These are phyloP conservation scores for Coremacera marginata DNA, from an alignment of 2,888 invertebrate species.

Conservation along the genomic window DNA sequence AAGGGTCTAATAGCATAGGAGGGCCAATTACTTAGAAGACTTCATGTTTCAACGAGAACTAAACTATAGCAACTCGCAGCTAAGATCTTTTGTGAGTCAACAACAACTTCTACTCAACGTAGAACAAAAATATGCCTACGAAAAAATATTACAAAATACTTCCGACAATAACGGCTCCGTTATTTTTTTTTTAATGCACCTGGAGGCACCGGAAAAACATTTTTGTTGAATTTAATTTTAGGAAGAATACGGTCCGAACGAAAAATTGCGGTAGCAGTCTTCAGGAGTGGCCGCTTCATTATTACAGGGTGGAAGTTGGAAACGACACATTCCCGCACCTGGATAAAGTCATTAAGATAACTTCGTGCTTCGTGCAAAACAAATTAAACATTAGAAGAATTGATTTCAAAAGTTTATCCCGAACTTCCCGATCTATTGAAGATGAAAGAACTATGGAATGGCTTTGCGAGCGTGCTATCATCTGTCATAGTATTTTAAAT, in stretches of 20 bases:
- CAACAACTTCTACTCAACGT: neutral
- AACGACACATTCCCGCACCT: neutral
- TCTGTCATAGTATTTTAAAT: neutral
- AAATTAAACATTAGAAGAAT: neutral
- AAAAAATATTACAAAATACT: neutral
- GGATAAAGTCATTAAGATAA: neutral
- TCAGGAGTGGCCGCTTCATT: constrained; percentile 32
- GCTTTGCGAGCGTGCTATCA: neutral
- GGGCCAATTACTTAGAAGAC: neutral
- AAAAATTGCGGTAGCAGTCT: neutral
- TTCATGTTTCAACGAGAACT: neutral
- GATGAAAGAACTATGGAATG: neutral
- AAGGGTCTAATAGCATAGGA: neutral
- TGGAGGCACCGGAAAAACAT: constrained; percentile 17
- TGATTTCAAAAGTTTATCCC: neutral
- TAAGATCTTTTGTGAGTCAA: neutral
- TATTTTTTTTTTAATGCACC: neutral
- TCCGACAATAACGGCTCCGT: no score
- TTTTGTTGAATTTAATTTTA: constrained; percentile 9
- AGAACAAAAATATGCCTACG: neutral
- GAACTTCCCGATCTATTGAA: neutral
- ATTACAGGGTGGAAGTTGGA: neutral
- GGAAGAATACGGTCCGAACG: constrained; percentile 1
- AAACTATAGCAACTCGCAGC: neutral
- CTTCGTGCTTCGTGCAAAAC: neutral